phyloP scores from a whole-genome alignment of 2,888 invertebrate species.

The Mesoligia furuncula region DNA sequence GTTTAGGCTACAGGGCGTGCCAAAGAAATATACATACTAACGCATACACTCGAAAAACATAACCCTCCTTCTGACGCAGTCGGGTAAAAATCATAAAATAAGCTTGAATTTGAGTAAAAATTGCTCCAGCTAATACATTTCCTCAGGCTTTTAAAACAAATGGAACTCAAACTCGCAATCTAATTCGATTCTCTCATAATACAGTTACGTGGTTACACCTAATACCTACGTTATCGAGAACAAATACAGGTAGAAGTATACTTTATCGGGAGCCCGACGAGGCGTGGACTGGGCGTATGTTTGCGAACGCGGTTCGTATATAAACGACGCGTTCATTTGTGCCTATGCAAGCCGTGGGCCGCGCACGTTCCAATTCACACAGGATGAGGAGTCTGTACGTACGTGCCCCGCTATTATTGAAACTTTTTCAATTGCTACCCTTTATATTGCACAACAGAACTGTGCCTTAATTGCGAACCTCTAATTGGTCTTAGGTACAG shows the following conservation, averaged over 20 bases:
- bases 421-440: constrained; percentile 77
- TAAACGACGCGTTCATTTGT: constrained; percentile 59
- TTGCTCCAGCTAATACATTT: constrained; percentile 5
- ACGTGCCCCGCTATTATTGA: constrained; percentile 73
- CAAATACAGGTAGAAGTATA: constrained; percentile 43
- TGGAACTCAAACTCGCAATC: constrained; percentile 15
- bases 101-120: neutral
- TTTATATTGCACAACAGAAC: constrained; percentile 61
- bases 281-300: constrained; percentile 44
- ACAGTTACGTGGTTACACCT: constrained; percentile 16
- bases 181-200: constrained; percentile 25
- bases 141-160: constrained; percentile 28
- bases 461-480: constrained; percentile 59
- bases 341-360: constrained; percentile 61
- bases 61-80: too few species aligned
- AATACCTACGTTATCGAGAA: constrained; percentile 26
- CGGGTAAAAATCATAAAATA: neutral
- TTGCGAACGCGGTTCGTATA: constrained; percentile 48
- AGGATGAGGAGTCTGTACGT: constrained; percentile 42
- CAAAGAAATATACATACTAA: too few species aligned
- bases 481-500: constrained; percentile 36
- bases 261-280: constrained; percentile 40
- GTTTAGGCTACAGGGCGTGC: too few species aligned
- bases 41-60: too few species aligned
- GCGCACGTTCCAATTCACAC: constrained; percentile 72